Conservation (phyloP, 2,797 vertebrate genomes). For the Falco cherrug region DNA sequence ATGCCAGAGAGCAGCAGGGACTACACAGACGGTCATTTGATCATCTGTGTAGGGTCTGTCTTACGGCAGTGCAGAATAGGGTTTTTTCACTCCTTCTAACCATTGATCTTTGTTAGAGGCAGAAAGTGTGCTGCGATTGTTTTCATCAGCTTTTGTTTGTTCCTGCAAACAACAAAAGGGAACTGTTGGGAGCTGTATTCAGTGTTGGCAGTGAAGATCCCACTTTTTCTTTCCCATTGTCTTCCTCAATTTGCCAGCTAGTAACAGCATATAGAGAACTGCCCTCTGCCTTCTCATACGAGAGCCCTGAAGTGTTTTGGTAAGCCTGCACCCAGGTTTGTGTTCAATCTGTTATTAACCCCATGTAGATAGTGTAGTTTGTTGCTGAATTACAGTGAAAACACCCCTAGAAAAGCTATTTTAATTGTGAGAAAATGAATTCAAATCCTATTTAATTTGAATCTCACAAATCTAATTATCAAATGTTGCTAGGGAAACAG, state of each 20-base stretch:
- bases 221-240: constrained; percentile 41
- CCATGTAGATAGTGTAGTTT: background rate
- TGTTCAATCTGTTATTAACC: background rate
- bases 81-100: background rate
- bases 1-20: background rate
- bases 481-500: background rate
- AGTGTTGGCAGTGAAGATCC: constrained; percentile 10
- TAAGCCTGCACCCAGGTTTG: background rate
- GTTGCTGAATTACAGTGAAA: background rate
- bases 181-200: constrained; percentile 46
- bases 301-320: background rate
- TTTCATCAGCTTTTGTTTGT: constrained; percentile 60
- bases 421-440: background rate
- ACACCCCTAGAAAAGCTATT: background rate
- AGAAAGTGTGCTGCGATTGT: constrained; percentile 34
- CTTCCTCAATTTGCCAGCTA: constrained; percentile 4
- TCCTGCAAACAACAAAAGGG: constrained; percentile 24
- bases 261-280: background rate
- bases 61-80: background rate
- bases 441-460: background rate
- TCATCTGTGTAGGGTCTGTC: background rate
- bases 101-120: constrained; percentile 36
- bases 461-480: background rate
- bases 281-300: background rate
- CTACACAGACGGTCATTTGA: background rate